Evolutionary conservation across 2,888 invertebrate species (phyloP).

Genomic region (Lamellibrachia columna): DNA sequence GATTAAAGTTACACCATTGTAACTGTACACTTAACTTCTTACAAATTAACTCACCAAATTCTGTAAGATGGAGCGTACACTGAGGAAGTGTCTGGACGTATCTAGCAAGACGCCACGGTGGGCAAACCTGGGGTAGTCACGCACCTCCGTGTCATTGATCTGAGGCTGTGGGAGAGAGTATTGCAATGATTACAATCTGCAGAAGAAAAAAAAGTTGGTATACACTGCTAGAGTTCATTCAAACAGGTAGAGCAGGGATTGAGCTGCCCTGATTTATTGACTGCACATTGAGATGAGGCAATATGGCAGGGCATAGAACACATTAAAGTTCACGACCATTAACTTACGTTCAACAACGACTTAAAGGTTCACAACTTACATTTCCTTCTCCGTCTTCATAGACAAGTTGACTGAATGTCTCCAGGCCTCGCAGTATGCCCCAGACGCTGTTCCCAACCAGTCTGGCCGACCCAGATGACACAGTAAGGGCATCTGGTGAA

Average conservation of each 20-base stretch:
- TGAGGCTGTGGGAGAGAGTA: neutral
- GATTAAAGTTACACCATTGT: neutral
- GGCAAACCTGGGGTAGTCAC: conserved; percentile 80
- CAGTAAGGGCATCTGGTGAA: neutral
- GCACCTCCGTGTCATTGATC: conserved; percentile 76
- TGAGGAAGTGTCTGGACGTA: conserved; percentile 87
- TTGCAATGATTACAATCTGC: neutral
- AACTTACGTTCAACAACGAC: neutral
- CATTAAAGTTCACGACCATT: too few relatives aligned
- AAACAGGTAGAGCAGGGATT: too few relatives aligned
- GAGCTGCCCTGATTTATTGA: too few relatives aligned
- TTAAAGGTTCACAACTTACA: conserved; percentile 50
- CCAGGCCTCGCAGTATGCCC: conserved; percentile 86
- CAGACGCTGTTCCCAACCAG: conserved; percentile 69
- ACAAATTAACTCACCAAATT: conserved; percentile 70
- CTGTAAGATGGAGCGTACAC: conserved; percentile 73
- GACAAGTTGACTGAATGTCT: conserved; percentile 85
- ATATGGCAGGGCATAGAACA: too few relatives aligned
- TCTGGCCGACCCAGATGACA: neutral
- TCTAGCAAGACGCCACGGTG: conserved; percentile 88
- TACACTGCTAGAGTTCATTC: too few relatives aligned
- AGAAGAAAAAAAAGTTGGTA: neutral
- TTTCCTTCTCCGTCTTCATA: conserved; percentile 64
- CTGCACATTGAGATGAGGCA: too few relatives aligned
- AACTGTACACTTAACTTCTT: neutral